Evolutionary conservation across 2,113 vertebrate genomes (phyloP), one percentile per base, ranked within the genome.

Genomic region (Gopherus evgoodei): DNA sequence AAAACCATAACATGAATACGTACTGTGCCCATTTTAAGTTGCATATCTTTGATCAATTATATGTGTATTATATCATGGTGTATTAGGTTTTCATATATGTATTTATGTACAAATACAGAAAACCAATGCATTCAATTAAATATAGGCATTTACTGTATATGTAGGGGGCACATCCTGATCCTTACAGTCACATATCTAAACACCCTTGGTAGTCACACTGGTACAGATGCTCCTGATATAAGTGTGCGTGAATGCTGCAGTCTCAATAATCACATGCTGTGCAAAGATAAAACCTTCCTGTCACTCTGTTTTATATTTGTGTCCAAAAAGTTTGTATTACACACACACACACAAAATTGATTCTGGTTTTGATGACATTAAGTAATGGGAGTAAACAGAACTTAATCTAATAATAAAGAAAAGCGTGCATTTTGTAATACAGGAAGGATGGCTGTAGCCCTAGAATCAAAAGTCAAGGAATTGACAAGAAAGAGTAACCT

Each of bases 401-500:
- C 90, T 92, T 69, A 78, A 95, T 92, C 96, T 97, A 97, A 95
- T 97, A 93, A 96, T 95, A 85, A 95, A 94, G 93, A 91, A 97
- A 93, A 95, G 95, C 65, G 83, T 90, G 97, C 83, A 79, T 97
- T 94, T 59, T 95, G 91, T 95, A 92, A 93, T 89, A 87, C 88
- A 93, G 95, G 86, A 95, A 94, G 96, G 87, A 90, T 96, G 89
- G 81, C 89, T 83, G n/a, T 42, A 92, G 86, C 82, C 90, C 81
- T 56, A 88, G 95, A 93, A 90, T 5, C 89, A 83, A 96, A 96
- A 97, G 94, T 95, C 94, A 93, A 92, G 56, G 29, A 62, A 96
- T 81, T 92, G 93, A 94, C 93, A 95, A 89, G 91, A 96, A 93
- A 89, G 78, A 95, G 82, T 89, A 93, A 91, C 83, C 91, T 93